Evolutionary conservation across 1,140 invertebrate species (phyloP).

Genomic region (Megalopta genalis): DNA sequence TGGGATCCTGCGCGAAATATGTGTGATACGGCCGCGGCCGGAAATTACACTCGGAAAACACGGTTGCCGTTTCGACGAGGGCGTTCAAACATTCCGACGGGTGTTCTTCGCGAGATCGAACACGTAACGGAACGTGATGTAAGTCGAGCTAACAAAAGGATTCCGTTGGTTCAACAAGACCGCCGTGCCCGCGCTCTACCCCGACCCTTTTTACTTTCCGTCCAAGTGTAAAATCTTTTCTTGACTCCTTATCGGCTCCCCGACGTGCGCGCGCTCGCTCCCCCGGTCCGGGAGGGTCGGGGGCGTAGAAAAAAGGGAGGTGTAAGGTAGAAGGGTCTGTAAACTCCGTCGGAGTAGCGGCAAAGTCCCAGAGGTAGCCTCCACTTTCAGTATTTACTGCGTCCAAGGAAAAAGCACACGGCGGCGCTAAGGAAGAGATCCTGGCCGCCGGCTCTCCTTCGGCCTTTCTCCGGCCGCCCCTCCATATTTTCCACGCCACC

Average conservation of each 20-base stretch:
- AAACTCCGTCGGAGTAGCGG: constrained; percentile 57
- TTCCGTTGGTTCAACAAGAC: constrained; percentile 59
- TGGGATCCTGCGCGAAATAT: too few species aligned
- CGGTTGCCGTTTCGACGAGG: too few species aligned
- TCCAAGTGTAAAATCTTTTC: constrained; percentile 65
- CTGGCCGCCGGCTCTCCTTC: constrained; percentile 40
- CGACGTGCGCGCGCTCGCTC: not conserved
- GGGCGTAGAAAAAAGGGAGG: not conserved
- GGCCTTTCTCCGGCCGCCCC: constrained; percentile 31
- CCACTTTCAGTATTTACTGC: constrained; percentile 64
- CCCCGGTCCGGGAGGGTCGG: not conserved
- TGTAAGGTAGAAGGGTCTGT: constrained; percentile 53
- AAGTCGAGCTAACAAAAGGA: constrained; percentile 59
- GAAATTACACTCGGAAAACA: not conserved
- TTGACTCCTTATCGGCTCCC: constrained; percentile 56
- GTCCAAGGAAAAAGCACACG: constrained; percentile 51
- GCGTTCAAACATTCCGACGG: constrained; percentile 1
- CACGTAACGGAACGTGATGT: constrained; percentile 43
- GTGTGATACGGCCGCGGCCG: too few species aligned
- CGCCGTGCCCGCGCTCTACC: constrained; percentile 9
- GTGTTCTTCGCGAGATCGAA: constrained; percentile 27
- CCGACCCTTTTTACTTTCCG: constrained; percentile 45
- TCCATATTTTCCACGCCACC: constrained; percentile 28
- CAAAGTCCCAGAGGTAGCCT: constrained; percentile 56
- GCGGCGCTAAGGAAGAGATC: constrained; percentile 46